These are phyloP conservation scores for Porphyrio hochstetteri DNA, from an alignment of 2,113 vertebrate genomes.

Conservation along the genomic window DNA sequence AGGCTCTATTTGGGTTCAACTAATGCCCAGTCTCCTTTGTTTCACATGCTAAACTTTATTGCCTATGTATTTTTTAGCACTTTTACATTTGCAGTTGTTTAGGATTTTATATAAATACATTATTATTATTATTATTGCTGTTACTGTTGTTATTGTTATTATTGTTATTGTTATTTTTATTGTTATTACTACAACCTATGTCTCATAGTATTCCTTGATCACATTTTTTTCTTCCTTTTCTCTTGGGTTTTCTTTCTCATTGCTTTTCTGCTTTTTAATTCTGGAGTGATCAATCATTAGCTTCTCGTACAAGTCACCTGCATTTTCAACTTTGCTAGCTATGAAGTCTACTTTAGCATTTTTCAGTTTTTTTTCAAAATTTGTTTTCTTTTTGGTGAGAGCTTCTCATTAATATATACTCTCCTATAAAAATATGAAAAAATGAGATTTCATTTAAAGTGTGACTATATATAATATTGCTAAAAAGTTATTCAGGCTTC, in stretches of 20 bases:
- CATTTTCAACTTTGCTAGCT: neutral
- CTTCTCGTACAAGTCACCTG: neutral
- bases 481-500: neutral
- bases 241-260: neutral
- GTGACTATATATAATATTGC: neutral
- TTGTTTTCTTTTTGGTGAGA: neutral
- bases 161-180: too few species aligned
- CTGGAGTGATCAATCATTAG: neutral
- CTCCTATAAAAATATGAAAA: neutral
- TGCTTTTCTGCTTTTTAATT: neutral
- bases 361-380: neutral
- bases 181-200: neutral
- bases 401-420: neutral
- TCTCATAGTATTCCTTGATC: neutral
- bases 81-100: neutral
- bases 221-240: neutral
- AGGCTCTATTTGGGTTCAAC: neutral
- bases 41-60: neutral
- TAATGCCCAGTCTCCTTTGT: neutral
- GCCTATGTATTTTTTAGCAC: neutral
- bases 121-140: neutral
- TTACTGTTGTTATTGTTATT: too few species aligned
- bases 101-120: neutral
- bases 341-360: neutral
- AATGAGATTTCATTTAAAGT: neutral